Conservation (phyloP, 2,113 vertebrate species). For the Bubo bubo region DNA sequence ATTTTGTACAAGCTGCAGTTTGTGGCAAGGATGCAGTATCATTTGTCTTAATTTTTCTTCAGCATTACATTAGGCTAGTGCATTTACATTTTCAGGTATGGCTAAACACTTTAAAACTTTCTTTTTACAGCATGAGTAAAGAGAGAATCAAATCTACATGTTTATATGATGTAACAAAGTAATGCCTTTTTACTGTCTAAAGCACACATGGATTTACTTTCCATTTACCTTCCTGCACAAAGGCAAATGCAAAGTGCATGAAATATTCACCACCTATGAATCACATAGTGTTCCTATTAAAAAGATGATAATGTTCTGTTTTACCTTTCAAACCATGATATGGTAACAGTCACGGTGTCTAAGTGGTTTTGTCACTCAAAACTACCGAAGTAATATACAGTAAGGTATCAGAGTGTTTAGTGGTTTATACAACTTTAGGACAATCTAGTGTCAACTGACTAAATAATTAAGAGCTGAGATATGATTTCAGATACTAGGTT, state of each 20-base stretch:
- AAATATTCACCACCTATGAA: slow-evolving; percentile 84
- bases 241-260: slow-evolving; percentile 88
- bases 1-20: slow-evolving; percentile 82
- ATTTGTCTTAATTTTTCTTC: slow-evolving; percentile 86
- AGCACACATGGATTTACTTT: slow-evolving; percentile 90
- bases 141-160: slow-evolving; percentile 92
- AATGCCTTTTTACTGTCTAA: slow-evolving; percentile 91
- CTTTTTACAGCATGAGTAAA: slow-evolving; percentile 82
- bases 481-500: not conserved
- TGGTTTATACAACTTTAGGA: slow-evolving; percentile 14
- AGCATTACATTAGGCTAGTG: slow-evolving; percentile 80
- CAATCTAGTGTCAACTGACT: not conserved
- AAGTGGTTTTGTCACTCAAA: slow-evolving; percentile 61
- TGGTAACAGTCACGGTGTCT: slow-evolving; percentile 18
- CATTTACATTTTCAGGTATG: slow-evolving; percentile 85
- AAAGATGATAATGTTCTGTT: slow-evolving; percentile 57
- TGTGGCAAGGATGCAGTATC: slow-evolving; percentile 82
- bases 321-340: slow-evolving; percentile 51
- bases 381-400: not conserved
- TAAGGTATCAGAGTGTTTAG: not conserved
- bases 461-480: not conserved
- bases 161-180: slow-evolving; percentile 91
- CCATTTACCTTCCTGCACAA: slow-evolving; percentile 87
- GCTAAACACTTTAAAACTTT: slow-evolving; percentile 83
- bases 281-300: slow-evolving; percentile 68